Evolutionary conservation across 2,113 vertebrate species (phyloP), one percentile per base, ranked within the genome.

Genomic region (Oryzias celebensis): DNA sequence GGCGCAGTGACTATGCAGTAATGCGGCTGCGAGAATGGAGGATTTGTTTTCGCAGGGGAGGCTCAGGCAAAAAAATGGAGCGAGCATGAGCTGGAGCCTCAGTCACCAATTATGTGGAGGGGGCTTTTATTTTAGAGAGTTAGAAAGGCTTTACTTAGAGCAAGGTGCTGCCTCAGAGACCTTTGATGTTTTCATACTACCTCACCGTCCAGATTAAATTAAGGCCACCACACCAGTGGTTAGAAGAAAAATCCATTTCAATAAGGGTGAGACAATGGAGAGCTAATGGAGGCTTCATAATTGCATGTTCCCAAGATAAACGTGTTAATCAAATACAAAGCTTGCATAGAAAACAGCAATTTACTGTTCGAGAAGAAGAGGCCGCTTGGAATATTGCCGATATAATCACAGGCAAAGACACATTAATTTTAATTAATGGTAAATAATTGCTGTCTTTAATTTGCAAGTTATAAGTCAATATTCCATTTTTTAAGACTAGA

Each of bases 1-100:
- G 71, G 85, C 61, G 87, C 88, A 90, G 88, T 90, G 87, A 89
- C 90, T 86, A 85, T 89, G 83, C 87, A 83, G 89, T 85, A 87
- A 88, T 85, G 81, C 70, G 66, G 79, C 79, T 85, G 72, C 59
- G 59, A 84, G 80, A 86, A 85, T 75, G 68, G 82, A 82, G 80
- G 78, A 79, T 85, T 89, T 88, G 74, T 89, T 89, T 87, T 87
- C 31, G 12, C 60, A 68, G 72, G 82, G 71, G 71, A 72, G 74
- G 77, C 51, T 81, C 42, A 0, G 16, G 49, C 44, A 59, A 65
- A 61, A 53, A 71, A 75, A 69, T 44, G 41, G 51, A 78, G 71
- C 22, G 62, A 71, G 70, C 68, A 85, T 82, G 80, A 78, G 81
- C 78, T 58, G 67, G 72, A 85, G 77, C 64, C 62, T 83, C 68